Evolutionary conservation across 1,140 invertebrate genomes (phyloP).

Genomic region (Ostrea denselamellosa): DNA sequence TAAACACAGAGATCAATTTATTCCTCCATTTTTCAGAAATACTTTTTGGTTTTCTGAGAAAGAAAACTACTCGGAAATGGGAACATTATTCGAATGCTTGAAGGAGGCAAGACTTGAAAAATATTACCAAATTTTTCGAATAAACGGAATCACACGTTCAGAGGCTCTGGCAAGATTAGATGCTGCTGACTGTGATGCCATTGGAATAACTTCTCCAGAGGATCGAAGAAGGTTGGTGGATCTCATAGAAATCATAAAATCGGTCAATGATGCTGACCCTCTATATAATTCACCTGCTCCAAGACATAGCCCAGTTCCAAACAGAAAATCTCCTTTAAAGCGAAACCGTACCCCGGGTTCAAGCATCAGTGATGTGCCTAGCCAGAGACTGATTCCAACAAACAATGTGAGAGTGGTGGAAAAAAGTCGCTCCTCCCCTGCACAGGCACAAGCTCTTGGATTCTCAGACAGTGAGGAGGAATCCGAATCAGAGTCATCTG

Average conservation of each 20-base stretch:
- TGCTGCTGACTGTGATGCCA: constrained; percentile 69
- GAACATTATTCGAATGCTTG: constrained; percentile 75
- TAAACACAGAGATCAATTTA: neutral
- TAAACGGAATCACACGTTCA: constrained; percentile 74
- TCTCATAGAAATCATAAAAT: constrained; percentile 76
- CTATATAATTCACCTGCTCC: constrained; percentile 46
- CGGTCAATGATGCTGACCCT: constrained; percentile 63
- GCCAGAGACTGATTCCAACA: constrained; percentile 51
- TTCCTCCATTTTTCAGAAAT: neutral
- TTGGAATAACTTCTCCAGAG: constrained; percentile 71
- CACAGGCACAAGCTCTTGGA: constrained; percentile 49
- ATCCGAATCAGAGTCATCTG: constrained; percentile 49
- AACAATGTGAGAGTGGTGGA: constrained; percentile 61
- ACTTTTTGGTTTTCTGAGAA: neutral
- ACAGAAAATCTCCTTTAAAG: constrained; percentile 56
- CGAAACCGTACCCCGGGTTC: constrained; percentile 63
- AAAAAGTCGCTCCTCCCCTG: constrained; percentile 34
- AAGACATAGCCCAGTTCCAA: constrained; percentile 47
- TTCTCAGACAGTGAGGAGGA: constrained; percentile 48
- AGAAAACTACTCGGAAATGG: constrained; percentile 60
- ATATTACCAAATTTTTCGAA: constrained; percentile 73
- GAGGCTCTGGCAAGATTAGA: constrained; percentile 71
- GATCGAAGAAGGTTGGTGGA: constrained; percentile 72
- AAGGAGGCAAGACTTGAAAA: constrained; percentile 74
- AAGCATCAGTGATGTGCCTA: constrained; percentile 31